Conservation (phyloP, 2,888 invertebrate genomes). For the Apotomis capreana region DNA sequence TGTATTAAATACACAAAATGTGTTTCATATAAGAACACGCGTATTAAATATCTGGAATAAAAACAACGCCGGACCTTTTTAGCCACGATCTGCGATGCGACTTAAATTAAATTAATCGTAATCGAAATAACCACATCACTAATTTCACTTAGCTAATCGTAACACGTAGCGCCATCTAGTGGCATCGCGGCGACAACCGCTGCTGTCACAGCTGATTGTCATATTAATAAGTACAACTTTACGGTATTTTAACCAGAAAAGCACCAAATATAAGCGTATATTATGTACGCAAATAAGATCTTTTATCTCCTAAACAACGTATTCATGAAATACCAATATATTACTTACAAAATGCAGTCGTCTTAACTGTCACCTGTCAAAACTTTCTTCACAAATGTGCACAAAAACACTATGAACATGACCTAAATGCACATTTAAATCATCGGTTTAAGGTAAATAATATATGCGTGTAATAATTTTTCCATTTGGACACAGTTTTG, state of each 20-base stretch:
- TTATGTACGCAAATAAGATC: neutral
- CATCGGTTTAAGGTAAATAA: conserved; percentile 48
- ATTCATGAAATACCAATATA: conserved; percentile 30
- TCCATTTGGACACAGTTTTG: conserved; percentile 58
- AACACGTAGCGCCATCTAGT: conserved; percentile 42
- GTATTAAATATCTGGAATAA: too few species aligned
- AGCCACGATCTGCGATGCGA: too few species aligned
- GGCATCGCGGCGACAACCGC: conserved; percentile 2
- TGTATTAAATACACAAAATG: too few species aligned
- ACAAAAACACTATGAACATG: conserved; percentile 67
- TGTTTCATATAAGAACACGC: too few species aligned
- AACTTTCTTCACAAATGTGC: conserved; percentile 79
- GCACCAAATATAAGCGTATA: neutral
- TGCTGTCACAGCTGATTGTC: conserved; percentile 43
- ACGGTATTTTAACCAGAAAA: conserved; percentile 7
- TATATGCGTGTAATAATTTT: conserved; percentile 54
- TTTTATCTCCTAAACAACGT: conserved; percentile 36
- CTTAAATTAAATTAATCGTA: too few species aligned
- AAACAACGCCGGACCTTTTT: too few species aligned
- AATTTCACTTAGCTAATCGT: conserved; percentile 2
- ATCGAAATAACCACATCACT: conserved; percentile 30
- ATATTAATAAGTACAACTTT: conserved; percentile 28
- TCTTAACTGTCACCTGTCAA: conserved; percentile 79
- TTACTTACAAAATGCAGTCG: conserved; percentile 61
- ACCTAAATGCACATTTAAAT: conserved; percentile 55